Evolutionary conservation across 1,140 invertebrate genomes (phyloP).

Genomic region (Neodiprion fabricii): DNA sequence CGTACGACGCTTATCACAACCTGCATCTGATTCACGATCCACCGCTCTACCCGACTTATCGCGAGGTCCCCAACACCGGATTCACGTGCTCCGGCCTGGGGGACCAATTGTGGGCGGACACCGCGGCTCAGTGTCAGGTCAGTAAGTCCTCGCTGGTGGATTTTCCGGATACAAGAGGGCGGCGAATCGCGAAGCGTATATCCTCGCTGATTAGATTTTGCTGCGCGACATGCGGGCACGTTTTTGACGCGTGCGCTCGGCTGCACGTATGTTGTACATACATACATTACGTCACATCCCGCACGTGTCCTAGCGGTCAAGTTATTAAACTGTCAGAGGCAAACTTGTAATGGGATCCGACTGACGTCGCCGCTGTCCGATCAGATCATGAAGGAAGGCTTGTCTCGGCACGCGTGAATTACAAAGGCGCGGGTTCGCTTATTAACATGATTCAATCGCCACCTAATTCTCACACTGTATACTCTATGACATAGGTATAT

Average conservation of each 20-base stretch:
- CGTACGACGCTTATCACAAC: conserved; percentile 63
- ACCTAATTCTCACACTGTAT: too few relatives aligned
- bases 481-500: too few relatives aligned
- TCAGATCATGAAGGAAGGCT: not conserved
- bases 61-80: conserved; percentile 53
- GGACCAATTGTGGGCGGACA: conserved; percentile 63
- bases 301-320: not conserved
- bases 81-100: conserved; percentile 58
- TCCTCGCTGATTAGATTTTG: not conserved
- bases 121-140: conserved; percentile 63
- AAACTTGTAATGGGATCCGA: not conserved
- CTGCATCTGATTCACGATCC: conserved; percentile 63
- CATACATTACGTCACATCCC: too few relatives aligned
- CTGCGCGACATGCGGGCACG: too few relatives aligned
- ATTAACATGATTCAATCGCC: too few relatives aligned
- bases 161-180: too few relatives aligned
- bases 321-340: conserved; percentile 9
- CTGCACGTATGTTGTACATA: too few relatives aligned
- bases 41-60: conserved; percentile 61
- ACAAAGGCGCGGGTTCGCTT: too few relatives aligned
- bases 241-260: too few relatives aligned
- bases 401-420: not conserved
- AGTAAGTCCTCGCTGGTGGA: conserved; percentile 7
- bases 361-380: not conserved
- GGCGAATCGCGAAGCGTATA: not conserved